Conservation (phyloP, 2,888 invertebrate species). For the Helicoverpa assulta region DNA sequence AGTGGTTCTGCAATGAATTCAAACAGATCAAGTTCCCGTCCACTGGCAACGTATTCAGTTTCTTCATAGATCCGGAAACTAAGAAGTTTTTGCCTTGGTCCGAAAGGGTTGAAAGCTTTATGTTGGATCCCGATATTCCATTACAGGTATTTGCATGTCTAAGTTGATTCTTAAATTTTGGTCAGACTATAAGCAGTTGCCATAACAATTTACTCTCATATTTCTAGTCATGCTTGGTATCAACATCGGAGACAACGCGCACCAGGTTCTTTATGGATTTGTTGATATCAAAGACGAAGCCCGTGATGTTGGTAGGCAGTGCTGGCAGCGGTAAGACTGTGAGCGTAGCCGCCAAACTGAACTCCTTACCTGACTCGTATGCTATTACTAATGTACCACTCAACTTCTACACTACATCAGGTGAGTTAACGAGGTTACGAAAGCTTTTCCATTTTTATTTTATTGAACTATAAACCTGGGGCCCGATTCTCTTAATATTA, state of each 20-base stretch:
- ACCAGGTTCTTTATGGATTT: slow-evolving; percentile 96
- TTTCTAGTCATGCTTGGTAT: slow-evolving; percentile 94
- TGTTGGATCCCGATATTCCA: slow-evolving; percentile 96
- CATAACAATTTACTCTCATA: neutral
- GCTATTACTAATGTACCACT: slow-evolving; percentile 97
- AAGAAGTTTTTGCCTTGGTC: slow-evolving; percentile 97
- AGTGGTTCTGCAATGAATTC: slow-evolving; percentile 98
- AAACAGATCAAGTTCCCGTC: slow-evolving; percentile 97
- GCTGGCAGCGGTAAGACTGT: slow-evolving; percentile 98
- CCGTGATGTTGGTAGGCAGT: slow-evolving; percentile 97
- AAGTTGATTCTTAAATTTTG: neutral
- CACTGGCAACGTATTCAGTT: slow-evolving; percentile 96
- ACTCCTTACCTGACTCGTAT: slow-evolving; percentile 93
- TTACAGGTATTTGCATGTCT: slow-evolving; percentile 91
- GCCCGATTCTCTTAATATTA: no score
- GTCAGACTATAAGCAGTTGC: no score
- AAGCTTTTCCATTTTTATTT: no score
- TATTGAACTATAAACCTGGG: no score
- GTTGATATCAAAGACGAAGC: slow-evolving; percentile 93
- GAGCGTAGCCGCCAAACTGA: slow-evolving; percentile 95
- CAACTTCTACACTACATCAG: slow-evolving; percentile 98
- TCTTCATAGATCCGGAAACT: slow-evolving; percentile 95
- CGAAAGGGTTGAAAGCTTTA: slow-evolving; percentile 94
- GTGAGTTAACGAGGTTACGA: slow-evolving; percentile 68
- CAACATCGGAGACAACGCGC: slow-evolving; percentile 97